These are phyloP conservation scores for Tinea trinotella DNA, from an alignment of 2,888 invertebrate genomes.

Conservation along the genomic window DNA sequence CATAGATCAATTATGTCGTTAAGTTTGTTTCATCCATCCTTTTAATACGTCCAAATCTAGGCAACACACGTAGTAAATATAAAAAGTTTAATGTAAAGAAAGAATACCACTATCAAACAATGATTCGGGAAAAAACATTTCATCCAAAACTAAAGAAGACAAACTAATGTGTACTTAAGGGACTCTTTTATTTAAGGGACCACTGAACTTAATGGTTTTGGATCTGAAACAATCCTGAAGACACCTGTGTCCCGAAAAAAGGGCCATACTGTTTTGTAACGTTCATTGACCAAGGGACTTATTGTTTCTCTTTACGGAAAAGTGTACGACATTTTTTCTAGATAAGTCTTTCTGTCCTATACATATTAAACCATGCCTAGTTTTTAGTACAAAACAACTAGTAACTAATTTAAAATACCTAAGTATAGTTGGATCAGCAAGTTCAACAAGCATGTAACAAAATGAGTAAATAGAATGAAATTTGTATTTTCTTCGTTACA, in stretches of 20 bases:
- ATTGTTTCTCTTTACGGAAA: neutral
- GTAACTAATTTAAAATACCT: no score
- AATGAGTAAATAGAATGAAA: neutral
- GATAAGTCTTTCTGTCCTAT: no score
- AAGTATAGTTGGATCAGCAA: no score
- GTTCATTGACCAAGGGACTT: neutral
- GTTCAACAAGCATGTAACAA: no score
- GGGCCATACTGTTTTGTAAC: neutral
- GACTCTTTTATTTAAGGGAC: constrained; percentile 17
- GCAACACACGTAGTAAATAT: no score
- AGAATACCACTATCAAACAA: neutral
- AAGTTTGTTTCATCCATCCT: no score
- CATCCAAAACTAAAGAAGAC: constrained; percentile 17
- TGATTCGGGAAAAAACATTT: constrained; percentile 6
- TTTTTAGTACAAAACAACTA: no score
- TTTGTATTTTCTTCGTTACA: neutral
- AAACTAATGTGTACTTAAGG: constrained; percentile 19
- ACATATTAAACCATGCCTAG: no score
- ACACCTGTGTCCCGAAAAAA: constrained; percentile 41
- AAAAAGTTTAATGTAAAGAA: neutral
- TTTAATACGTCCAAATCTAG: no score
- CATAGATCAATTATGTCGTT: no score
- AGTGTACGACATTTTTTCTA: neutral
- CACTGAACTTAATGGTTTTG: constrained; percentile 19
- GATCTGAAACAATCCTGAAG: constrained; percentile 36